phyloP scores from a whole-genome alignment of 2,888 invertebrate genomes.

The Thelaira solivaga region DNA sequence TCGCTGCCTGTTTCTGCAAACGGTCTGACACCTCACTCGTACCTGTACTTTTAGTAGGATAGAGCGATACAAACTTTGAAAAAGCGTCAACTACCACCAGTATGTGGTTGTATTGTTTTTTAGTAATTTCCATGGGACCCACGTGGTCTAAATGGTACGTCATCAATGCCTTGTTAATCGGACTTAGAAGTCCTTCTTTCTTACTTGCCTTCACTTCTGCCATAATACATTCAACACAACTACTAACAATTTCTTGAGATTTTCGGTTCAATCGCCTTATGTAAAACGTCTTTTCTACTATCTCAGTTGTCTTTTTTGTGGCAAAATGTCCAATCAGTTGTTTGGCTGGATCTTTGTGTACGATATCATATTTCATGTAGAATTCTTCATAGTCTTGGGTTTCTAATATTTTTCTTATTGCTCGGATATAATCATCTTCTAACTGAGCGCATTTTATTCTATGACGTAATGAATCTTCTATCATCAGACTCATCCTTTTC shows the following conservation, averaged over 20 bases:
- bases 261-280: background rate
- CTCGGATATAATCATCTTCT: constrained; percentile 39
- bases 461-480: background rate
- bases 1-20: background rate
- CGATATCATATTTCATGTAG: constrained; percentile 30
- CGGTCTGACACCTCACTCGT: background rate
- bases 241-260: background rate
- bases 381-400: no score
- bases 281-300: background rate
- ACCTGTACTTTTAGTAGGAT: background rate
- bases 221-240: background rate
- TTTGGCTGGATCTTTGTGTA: constrained; percentile 52
- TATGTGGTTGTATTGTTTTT: background rate
- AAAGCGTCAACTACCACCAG: background rate
- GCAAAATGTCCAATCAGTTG: constrained; percentile 71
- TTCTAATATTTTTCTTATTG: constrained; percentile 37
- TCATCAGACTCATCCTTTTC: background rate
- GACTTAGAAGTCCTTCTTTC: constrained; percentile 68
- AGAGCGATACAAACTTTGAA: background rate
- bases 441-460: constrained; percentile 26
- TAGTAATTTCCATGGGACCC: background rate
- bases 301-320: background rate
- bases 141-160: constrained; percentile 47
- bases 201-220: constrained; percentile 66
- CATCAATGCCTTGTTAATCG: constrained; percentile 69